A percentile compares a stretch with the other conserved stretches of the same genome.
Conservation (phyloP, 2,888 invertebrate species). For the Aporophyla lueneburgensis region DNA sequence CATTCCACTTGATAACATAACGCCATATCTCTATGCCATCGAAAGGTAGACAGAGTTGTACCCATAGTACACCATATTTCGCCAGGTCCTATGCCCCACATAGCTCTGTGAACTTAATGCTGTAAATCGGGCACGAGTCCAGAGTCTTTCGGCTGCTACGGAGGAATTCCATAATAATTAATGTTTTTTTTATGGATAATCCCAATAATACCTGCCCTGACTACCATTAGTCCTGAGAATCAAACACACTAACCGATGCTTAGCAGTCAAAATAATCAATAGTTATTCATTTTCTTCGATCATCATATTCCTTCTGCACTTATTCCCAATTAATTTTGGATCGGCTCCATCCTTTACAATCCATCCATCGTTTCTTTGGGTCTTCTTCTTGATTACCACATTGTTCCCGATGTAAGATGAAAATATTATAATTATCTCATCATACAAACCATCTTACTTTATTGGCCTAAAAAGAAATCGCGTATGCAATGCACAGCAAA, state of each 20-base stretch:
- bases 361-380: neutral
- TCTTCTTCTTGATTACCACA: neutral
- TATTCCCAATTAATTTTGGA: neutral
- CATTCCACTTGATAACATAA: neutral
- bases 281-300: neutral
- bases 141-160: neutral
- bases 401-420: neutral
- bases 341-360: neutral
- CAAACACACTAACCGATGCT: too few relatives aligned
- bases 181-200: neutral
- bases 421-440: neutral
- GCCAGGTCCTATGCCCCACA: neutral
- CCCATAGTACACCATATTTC: neutral
- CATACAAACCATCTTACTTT: neutral
- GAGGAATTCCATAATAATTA: neutral
- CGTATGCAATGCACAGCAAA: conserved; percentile 13
- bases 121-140: neutral
- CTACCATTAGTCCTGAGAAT: too few relatives aligned
- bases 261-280: neutral
- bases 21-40: neutral
- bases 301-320: neutral
- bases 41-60: neutral
- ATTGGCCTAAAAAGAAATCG: conserved; percentile 17
- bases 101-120: neutral
- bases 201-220: neutral